Evolutionary conservation across 2,888 invertebrate genomes (phyloP).

Genomic region (Agrotis exclamationis): DNA sequence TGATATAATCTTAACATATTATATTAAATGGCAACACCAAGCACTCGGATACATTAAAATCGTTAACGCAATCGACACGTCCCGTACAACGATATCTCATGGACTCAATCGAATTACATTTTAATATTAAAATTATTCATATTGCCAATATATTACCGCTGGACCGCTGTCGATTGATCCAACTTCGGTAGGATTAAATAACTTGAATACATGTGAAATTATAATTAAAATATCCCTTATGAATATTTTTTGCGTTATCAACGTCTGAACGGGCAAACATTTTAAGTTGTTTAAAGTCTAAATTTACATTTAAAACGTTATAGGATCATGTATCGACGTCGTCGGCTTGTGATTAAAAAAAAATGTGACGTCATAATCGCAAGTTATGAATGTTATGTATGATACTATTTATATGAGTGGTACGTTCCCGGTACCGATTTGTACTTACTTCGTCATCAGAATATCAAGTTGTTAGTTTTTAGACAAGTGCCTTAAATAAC

Average conservation of each 20-base stretch:
- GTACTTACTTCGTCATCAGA: constrained; percentile 18
- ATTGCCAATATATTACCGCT: constrained; percentile 62
- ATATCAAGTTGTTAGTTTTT: constrained; percentile 28
- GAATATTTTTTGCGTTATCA: constrained; percentile 76
- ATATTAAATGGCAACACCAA: constrained; percentile 27
- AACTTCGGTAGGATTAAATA: constrained; percentile 77
- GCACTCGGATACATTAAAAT: constrained; percentile 42
- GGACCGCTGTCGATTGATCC: constrained; percentile 70
- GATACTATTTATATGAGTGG: constrained; percentile 53
- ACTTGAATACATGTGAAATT: constrained; percentile 76
- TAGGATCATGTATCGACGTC: constrained; percentile 61
- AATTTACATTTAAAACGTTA: constrained; percentile 82
- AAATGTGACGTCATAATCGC: constrained; percentile 42
- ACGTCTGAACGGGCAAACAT: constrained; percentile 71
- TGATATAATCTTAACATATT: constrained; percentile 25
- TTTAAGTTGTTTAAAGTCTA: constrained; percentile 79
- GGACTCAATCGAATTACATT: constrained; percentile 70
- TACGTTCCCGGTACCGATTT: constrained; percentile 12
- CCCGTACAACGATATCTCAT: constrained; percentile 64
- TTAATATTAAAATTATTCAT: constrained; percentile 75
- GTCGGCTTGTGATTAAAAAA: constrained; percentile 52
- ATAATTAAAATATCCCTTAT: constrained; percentile 84
- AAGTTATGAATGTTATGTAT: no score
- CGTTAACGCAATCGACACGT: constrained; percentile 61
- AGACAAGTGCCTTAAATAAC: constrained; percentile 35